These are phyloP conservation scores for Pachymerium ferrugineum DNA, from an alignment of 2,888 invertebrate genomes.

Conservation along the genomic window DNA sequence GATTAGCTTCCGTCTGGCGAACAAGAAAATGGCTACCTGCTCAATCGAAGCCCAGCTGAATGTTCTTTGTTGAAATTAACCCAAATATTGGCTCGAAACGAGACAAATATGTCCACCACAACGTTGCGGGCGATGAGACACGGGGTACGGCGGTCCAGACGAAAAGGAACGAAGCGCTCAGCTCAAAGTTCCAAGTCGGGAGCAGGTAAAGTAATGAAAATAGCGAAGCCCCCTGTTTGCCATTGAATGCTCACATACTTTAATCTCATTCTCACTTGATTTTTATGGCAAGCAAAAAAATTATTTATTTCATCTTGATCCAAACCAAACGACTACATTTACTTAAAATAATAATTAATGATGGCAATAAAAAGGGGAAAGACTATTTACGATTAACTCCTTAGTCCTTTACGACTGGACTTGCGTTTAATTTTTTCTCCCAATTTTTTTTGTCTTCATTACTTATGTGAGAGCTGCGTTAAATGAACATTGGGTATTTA, in stretches of 20 bases:
- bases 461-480: too few relatives aligned
- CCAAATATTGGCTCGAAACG: conserved; percentile 21
- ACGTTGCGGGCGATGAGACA: conserved; percentile 35
- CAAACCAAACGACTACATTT: not conserved
- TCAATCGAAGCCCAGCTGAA: conserved; percentile 32
- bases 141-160: conserved; percentile 35
- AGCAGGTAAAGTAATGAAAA: conserved; percentile 28
- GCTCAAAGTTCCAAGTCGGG: conserved; percentile 29
- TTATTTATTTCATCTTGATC: not conserved
- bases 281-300: conserved; percentile 5
- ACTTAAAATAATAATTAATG: not conserved
- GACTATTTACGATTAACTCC: not conserved
- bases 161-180: conserved; percentile 34
- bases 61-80: conserved; percentile 35
- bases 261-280: not conserved
- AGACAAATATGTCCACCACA: conserved; percentile 35
- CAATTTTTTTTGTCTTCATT: not conserved
- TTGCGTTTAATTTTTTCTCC: not conserved
- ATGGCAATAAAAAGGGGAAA: not conserved
- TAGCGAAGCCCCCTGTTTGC: conserved; percentile 22
- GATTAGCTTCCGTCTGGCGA: conserved; percentile 35
- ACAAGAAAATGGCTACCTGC: conserved; percentile 37
- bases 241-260: conserved; percentile 7
- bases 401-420: not conserved
- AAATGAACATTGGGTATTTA: too few relatives aligned